A percentile compares a stretch with the other conserved stretches of the same genome.
Conservation (phyloP, 1,140 invertebrate genomes). For the Drosophila bifasciata region DNA sequence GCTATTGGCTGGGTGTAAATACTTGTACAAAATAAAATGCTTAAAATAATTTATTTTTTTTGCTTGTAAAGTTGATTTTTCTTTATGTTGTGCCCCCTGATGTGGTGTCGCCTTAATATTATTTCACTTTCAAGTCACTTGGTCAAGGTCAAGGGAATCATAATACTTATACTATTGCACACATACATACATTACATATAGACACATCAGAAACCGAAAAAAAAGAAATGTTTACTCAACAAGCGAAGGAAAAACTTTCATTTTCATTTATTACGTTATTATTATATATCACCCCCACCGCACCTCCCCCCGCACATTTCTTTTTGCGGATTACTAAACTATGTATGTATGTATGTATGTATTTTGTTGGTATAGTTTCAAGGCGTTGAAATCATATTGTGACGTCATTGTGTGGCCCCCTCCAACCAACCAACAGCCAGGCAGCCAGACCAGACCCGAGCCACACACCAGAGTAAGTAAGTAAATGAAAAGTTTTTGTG, state of each 20-base stretch:
- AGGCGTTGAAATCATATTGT: constrained; percentile 24
- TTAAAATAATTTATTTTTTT: no score
- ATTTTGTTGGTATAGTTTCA: constrained; percentile 2
- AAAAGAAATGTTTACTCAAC: constrained; percentile 63
- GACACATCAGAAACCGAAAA: constrained; percentile 12
- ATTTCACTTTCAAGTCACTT: constrained; percentile 35
- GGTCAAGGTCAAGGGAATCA: constrained; percentile 49
- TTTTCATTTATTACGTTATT: constrained; percentile 54
- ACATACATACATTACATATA: constrained; percentile 13
- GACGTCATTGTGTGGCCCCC: constrained; percentile 61
- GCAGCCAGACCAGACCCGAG: neutral
- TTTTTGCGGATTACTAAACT: neutral
- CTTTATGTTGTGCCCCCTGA: no score
- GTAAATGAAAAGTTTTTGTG: constrained; percentile 66
- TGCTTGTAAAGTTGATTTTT: no score
- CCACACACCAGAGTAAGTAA: no score
- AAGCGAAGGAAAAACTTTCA: constrained; percentile 33
- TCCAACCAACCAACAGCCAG: neutral
- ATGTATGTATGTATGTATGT: no score
- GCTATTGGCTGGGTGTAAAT: neutral
- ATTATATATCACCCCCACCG: constrained; percentile 7
- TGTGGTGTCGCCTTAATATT: constrained; percentile 12
- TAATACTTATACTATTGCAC: no score
- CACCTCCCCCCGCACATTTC: neutral
- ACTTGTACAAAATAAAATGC: constrained; percentile 1